Base-by-base conservation (phyloP, 2,113 vertebrate species). In the Excalfactoria chinensis region DNA sequence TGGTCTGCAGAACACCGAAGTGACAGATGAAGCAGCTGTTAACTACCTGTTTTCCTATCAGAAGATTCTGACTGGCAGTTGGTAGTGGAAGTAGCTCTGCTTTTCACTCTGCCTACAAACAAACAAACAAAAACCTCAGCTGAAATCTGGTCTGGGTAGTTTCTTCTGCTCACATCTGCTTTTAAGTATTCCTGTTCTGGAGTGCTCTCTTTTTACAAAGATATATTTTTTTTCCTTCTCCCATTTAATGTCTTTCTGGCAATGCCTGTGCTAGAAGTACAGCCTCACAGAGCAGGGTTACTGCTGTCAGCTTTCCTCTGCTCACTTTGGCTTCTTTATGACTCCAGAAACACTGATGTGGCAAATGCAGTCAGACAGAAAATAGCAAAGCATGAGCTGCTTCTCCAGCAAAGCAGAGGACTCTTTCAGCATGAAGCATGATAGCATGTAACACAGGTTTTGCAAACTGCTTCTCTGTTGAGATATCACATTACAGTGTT, bases 231-330 rank as follows among this genome's bases (percentile, higher is more conserved):
- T 91, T 93, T 46, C 25, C 3, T 60, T 78, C 37, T 73, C 11
- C 69, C 10, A 4, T 55, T 89, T 85, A 85, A 71, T 85, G 55
- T 73, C 16, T 77, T 63, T 73, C 20, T 48, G 18, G 44, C 46
- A 37, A 23, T 63, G 30, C 76, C 34, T 43, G 16, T 1, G 2
- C 11, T 79, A 22, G 34, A 73, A 90, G 82, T 83, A 28, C 25
- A 56, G 7, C 58, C 55, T 91, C 34, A 37, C 14, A 55, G 58
- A 73, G 21, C 2, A 1, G 34, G 18, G 44, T 9, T 68, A 7
- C 48, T 68, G 72, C 88, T 73, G 55, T 74, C 78, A 80, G 63
- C 51, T 90, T 92, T 73, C 37, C 68, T 93, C 11, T 70, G 63
- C 68, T 93, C 74, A 11, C 13, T 89, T 88, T 60, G 53, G 6